Conservation (phyloP, 2,797 vertebrate species). For the Muscicapa striata region DNA sequence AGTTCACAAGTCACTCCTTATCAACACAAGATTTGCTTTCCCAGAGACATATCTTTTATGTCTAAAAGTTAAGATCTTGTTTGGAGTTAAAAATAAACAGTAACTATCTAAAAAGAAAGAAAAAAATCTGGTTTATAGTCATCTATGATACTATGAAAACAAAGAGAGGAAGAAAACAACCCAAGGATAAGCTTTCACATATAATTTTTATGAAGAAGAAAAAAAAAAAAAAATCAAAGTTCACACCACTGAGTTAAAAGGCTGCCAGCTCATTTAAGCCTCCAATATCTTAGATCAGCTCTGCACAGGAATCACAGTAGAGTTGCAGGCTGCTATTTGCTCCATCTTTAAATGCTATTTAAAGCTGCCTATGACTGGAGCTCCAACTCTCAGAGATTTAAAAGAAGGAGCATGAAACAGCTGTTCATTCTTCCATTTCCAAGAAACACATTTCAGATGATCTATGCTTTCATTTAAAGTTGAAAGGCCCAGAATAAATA, state of each 20-base stretch:
- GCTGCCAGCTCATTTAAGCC: constrained; percentile 22
- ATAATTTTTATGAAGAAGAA: not conserved
- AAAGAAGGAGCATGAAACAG: constrained; percentile 46
- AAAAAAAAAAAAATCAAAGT: not conserved
- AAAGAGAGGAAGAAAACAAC: not conserved
- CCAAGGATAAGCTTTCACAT: not conserved
- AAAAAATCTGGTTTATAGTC: not conserved
- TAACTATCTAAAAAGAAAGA: not conserved
- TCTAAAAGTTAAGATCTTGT: not conserved
- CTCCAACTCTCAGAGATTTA: constrained; percentile 29
- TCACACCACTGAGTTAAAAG: not conserved
- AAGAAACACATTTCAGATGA: constrained; percentile 40
- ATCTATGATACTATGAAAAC: not conserved
- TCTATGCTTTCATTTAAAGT: constrained; percentile 55
- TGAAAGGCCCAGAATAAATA: constrained; percentile 42
- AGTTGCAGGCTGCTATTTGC: constrained; percentile 22
- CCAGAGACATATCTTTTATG: not conserved
- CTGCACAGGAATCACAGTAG: not conserved
- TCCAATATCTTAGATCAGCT: constrained; percentile 19
- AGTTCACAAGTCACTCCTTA: not conserved
- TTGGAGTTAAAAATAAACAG: not conserved
- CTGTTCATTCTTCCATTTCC: constrained; percentile 55
- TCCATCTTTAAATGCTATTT: constrained; percentile 52
- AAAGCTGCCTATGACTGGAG: constrained; percentile 15
- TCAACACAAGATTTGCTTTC: not conserved